Evolutionary conservation across 2,888 invertebrate genomes (phyloP).

Genomic region (Xylocampa areola): DNA sequence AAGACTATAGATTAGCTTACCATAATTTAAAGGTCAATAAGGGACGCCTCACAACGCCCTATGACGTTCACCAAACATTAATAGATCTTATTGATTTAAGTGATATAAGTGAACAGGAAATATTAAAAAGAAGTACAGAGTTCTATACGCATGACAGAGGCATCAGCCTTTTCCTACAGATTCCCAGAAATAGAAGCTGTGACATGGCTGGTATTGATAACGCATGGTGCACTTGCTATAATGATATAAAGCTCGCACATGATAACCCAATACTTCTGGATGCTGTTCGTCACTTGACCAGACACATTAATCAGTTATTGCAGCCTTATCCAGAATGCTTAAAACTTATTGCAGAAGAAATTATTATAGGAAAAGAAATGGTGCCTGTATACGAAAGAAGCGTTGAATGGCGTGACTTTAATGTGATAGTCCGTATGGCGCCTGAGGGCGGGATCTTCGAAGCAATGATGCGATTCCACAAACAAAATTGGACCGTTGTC

Average conservation of each 20-base stretch:
- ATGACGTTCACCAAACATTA: conserved; percentile 94
- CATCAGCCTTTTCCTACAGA: conserved; percentile 93
- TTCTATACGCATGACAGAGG: conserved; percentile 81
- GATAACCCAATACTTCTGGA: conserved; percentile 5
- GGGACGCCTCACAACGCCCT: conserved; percentile 92
- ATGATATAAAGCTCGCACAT: conserved; percentile 71
- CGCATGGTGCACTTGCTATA: conserved; percentile 95
- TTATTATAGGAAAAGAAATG: conserved; percentile 34
- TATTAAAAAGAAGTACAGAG: conserved; percentile 66
- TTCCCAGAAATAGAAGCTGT: conserved; percentile 93
- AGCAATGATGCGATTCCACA: conserved; percentile 15
- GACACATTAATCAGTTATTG: conserved; percentile 22
- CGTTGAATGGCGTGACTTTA: conserved; percentile 31
- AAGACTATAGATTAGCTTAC: conserved; percentile 89
- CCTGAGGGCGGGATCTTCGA: conserved; percentile 39
- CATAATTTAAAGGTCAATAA: conserved; percentile 91
- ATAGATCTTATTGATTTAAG: conserved; percentile 90
- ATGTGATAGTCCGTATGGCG: conserved; percentile 23
- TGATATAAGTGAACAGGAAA: conserved; percentile 60
- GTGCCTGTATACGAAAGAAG: conserved; percentile 14
- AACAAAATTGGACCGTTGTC: conserved; percentile 8
- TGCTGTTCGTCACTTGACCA: conserved; percentile 24
- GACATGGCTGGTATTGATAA: conserved; percentile 92
- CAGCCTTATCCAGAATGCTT: conserved; percentile 24
- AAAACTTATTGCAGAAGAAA: conserved; percentile 21